Evolutionary conservation across 2,113 vertebrate genomes (phyloP).

Genomic region (Dolichotis patagonum): DNA sequence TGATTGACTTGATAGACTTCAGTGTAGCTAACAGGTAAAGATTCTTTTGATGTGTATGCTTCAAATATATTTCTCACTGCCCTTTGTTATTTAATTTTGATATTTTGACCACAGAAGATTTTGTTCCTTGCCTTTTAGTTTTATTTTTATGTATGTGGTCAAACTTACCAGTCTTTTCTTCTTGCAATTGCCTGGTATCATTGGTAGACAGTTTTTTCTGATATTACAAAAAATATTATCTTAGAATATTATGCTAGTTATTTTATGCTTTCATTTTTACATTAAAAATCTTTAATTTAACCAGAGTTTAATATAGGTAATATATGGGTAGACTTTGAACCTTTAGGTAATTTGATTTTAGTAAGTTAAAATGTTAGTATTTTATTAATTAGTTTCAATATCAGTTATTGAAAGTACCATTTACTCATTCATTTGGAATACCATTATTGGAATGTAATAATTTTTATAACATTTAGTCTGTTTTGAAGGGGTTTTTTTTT

Average conservation of each 20-base stretch:
- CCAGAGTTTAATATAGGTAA: background rate
- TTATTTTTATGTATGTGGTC: background rate
- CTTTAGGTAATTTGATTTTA: background rate
- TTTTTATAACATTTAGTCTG: background rate
- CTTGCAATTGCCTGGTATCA: background rate
- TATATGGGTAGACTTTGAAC: background rate
- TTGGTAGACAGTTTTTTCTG: background rate
- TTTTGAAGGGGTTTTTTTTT: background rate
- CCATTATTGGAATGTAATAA: background rate
- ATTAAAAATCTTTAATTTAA: background rate
- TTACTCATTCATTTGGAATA: conserved; percentile 9
- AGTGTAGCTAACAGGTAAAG: background rate
- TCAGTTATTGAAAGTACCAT: background rate
- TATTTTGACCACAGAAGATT: background rate
- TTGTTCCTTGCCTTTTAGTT: background rate
- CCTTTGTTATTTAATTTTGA: background rate
- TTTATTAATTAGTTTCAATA: background rate
- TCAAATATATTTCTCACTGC: conserved; percentile 1
- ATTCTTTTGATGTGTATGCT: background rate
- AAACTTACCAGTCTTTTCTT: background rate
- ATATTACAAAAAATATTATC: background rate
- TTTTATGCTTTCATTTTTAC: conserved; percentile 13
- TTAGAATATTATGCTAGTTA: conserved; percentile 12
- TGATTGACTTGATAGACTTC: background rate
- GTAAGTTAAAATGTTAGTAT: background rate